phyloP scores from a whole-genome alignment of 2,888 invertebrate genomes.

The Hypomecis atomaria region DNA sequence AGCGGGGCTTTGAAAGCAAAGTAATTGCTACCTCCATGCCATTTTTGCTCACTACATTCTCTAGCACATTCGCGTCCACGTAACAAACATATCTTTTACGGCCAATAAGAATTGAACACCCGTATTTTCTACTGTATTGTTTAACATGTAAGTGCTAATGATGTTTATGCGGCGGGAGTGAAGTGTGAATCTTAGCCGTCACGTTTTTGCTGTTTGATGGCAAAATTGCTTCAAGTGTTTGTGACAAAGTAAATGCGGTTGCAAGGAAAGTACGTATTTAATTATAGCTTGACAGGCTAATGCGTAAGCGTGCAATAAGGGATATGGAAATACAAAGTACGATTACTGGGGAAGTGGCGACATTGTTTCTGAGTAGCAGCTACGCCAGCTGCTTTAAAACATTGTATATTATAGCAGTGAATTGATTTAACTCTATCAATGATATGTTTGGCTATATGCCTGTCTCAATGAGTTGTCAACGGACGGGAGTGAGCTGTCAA shows the following conservation, averaged over 20 bases:
- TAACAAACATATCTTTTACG: conserved; percentile 24
- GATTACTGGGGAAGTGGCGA: background rate
- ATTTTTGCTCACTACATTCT: conserved; percentile 36
- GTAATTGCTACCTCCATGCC: conserved; percentile 58
- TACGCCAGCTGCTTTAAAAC: background rate
- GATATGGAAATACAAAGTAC: conserved; percentile 1
- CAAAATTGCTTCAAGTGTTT: conserved; percentile 27
- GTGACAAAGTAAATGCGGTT: conserved; percentile 23
- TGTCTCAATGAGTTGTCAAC: conserved; percentile 28
- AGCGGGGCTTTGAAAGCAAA: conserved; percentile 61
- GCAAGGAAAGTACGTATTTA: conserved; percentile 2
- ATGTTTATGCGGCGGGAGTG: conserved; percentile 11
- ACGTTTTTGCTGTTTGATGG: conserved; percentile 38
- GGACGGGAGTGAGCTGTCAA: conserved; percentile 22
- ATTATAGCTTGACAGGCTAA: conserved; percentile 7
- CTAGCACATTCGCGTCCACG: conserved; percentile 31
- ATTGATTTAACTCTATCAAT: background rate
- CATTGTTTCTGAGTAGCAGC: conserved; percentile 1
- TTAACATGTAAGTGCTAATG: conserved; percentile 20
- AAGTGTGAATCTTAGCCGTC: conserved; percentile 30
- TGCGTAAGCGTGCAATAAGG: background rate
- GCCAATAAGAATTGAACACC: conserved; percentile 11
- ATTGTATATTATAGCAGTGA: conserved; percentile 1
- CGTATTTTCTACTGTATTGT: conserved; percentile 33
- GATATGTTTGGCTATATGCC: background rate